Conservation (phyloP, 2,888 invertebrate species). For the Stenolophus ochropezus region DNA sequence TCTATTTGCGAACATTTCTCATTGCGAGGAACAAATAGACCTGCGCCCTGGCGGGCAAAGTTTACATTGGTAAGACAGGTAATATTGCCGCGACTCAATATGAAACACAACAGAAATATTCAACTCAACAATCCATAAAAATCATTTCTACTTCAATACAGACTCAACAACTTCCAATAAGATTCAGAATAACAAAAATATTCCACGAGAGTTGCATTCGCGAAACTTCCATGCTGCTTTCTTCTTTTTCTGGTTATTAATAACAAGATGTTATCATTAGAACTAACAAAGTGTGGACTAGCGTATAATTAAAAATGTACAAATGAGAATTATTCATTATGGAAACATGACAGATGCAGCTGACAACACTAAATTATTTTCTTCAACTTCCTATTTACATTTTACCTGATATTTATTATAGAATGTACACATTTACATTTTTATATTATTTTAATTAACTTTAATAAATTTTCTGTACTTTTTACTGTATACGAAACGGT, state of each 20-base stretch:
- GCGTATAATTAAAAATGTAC: background rate
- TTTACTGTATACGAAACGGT: too few relatives aligned
- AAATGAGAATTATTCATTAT: background rate
- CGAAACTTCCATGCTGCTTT: background rate
- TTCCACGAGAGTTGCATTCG: background rate
- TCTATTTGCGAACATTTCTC: background rate
- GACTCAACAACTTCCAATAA: background rate
- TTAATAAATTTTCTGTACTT: too few relatives aligned
- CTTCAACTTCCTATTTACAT: background rate
- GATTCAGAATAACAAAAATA: constrained; percentile 21
- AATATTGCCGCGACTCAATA: background rate
- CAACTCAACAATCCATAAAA: constrained; percentile 10
- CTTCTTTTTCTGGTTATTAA: background rate
- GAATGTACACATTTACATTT: too few relatives aligned
- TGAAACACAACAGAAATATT: constrained; percentile 16
- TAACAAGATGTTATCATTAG: constrained; percentile 10
- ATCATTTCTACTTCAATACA: background rate
- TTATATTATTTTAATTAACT: too few relatives aligned
- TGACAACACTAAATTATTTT: background rate
- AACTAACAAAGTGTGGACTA: background rate
- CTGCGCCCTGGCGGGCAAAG: background rate
- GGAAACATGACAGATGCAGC: background rate
- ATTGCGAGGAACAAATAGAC: constrained; percentile 2
- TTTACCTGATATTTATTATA: too few relatives aligned
- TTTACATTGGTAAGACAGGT: constrained; percentile 1